Conservation (phyloP, 2,888 invertebrate genomes). For the Metellina segmentata region DNA sequence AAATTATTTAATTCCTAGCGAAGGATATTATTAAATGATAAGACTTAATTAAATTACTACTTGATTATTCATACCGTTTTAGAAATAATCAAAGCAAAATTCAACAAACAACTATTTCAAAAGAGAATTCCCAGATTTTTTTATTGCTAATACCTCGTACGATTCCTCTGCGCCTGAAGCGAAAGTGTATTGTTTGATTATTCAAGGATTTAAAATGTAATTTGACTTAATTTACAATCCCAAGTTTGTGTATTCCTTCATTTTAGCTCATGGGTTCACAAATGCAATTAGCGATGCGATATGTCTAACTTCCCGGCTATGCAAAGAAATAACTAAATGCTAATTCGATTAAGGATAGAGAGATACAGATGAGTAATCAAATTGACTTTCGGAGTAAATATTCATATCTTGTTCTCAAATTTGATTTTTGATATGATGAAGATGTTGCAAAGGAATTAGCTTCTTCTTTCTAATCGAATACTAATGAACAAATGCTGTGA, state of each 20-base stretch:
- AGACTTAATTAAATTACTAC: background rate
- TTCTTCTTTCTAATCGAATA: background rate
- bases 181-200: background rate
- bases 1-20: too few relatives aligned
- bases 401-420: background rate
- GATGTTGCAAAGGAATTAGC: background rate
- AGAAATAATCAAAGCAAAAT: background rate
- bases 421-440: background rate
- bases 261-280: background rate
- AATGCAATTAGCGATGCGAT: background rate
- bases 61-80: background rate
- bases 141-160: background rate
- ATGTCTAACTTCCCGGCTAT: background rate
- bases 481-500: background rate
- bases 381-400: background rate
- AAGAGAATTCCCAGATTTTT: background rate
- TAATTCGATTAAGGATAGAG: background rate
- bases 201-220: background rate
- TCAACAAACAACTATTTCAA: background rate
- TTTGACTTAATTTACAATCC: background rate
- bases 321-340: background rate
- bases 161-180: background rate
- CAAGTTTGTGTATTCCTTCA: background rate
- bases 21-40: background rate
- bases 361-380: background rate